Conservation (phyloP, 2,888 invertebrate species). For the Microplitis deprimator region DNA sequence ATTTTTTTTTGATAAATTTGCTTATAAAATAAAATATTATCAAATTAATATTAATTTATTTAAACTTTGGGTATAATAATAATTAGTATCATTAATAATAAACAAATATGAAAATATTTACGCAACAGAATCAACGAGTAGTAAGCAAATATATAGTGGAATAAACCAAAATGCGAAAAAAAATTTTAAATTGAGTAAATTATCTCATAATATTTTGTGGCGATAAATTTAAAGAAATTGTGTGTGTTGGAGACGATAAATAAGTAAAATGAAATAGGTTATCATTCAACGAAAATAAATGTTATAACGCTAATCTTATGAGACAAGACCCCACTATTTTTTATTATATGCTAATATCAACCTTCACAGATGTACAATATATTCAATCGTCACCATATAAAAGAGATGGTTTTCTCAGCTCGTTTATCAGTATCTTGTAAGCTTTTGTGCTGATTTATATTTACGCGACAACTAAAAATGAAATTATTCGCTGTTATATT, state of each 20-base stretch:
- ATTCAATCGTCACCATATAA: constrained; percentile 21
- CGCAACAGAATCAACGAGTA: too few relatives aligned
- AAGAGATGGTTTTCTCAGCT: constrained; percentile 22
- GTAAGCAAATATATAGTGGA: too few relatives aligned
- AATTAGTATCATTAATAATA: too few relatives aligned
- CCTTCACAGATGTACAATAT: constrained; percentile 16
- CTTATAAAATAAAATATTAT: too few relatives aligned
- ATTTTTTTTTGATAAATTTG: too few relatives aligned
- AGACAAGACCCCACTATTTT: constrained; percentile 25
- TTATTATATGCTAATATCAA: constrained; percentile 8
- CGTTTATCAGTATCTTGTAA: constrained; percentile 12
- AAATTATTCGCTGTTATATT: constrained; percentile 51
- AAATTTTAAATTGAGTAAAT: too few relatives aligned
- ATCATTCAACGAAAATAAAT: background rate
- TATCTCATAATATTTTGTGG: too few relatives aligned
- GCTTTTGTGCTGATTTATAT: constrained; percentile 16
- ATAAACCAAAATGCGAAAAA: too few relatives aligned
- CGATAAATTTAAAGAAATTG: background rate
- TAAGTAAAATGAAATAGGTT: background rate
- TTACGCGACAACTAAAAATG: constrained; percentile 44
- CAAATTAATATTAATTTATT: too few relatives aligned
- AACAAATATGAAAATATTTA: too few relatives aligned
- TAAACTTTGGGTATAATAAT: too few relatives aligned
- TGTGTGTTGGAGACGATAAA: background rate
- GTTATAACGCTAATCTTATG: background rate